Evolutionary conservation across 2,888 invertebrate species (phyloP).

Genomic region (Nymphalis c-album): DNA sequence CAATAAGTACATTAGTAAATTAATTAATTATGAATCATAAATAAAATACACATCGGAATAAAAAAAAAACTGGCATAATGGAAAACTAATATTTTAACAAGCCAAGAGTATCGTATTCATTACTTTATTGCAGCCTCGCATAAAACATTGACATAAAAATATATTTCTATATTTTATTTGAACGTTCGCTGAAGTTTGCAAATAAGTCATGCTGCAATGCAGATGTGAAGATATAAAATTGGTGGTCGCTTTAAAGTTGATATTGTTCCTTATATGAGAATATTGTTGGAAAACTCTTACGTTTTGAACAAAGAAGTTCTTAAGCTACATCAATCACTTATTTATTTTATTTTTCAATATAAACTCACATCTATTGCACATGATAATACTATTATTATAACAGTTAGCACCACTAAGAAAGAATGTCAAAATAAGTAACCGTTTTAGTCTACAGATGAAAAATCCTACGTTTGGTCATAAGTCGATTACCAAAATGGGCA

Average conservation of each 20-base stretch:
- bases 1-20: not conserved
- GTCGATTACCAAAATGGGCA: no score
- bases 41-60: not conserved
- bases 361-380: no score
- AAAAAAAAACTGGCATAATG: not conserved
- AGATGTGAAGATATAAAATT: constrained; percentile 18
- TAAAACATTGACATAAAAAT: constrained; percentile 6
- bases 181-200: constrained; percentile 9
- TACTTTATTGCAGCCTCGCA: constrained; percentile 4
- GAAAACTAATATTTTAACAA: constrained; percentile 3
- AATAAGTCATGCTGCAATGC: constrained; percentile 23
- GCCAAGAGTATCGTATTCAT: not conserved
- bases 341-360: no score
- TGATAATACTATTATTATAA: no score
- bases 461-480: no score
- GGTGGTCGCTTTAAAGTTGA: constrained; percentile 13
- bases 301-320: no score
- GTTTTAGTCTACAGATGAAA: no score
- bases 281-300: no score
- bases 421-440: no score
- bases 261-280: constrained; percentile 1
- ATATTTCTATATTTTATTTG: constrained; percentile 1
- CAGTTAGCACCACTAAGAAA: no score
- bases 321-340: no score
- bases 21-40: not conserved